Evolutionary conservation across 2,113 vertebrate species (phyloP).

Genomic region (Rhinolophus ferrumequinum): DNA sequence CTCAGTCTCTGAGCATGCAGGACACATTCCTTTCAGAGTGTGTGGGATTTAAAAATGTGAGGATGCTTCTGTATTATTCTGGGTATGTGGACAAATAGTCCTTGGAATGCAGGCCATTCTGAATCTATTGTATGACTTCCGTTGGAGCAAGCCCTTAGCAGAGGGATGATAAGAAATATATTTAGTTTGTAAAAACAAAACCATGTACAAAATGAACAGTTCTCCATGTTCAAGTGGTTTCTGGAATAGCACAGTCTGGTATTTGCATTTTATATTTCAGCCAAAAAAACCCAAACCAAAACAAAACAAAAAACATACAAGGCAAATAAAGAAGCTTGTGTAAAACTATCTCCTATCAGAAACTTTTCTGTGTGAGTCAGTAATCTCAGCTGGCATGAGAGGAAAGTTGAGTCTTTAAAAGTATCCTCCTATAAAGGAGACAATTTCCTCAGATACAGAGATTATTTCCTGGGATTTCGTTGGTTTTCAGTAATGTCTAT

Average conservation of each 20-base stretch:
- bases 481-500: neutral
- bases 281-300: neutral
- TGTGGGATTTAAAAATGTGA: neutral
- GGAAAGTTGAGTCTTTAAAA: neutral
- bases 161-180: neutral
- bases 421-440: neutral
- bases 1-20: neutral
- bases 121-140: neutral
- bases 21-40: neutral
- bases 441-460: neutral
- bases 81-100: neutral
- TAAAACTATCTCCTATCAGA: neutral
- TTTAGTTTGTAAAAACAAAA: conserved; percentile 17
- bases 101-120: neutral
- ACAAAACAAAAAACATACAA: neutral
- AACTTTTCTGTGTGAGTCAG: neutral
- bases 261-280: neutral
- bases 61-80: neutral
- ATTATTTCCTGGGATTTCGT: neutral
- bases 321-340: neutral
- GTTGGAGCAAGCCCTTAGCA: neutral
- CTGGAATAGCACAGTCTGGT: neutral
- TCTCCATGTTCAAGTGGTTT: neutral
- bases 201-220: neutral
- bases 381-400: neutral